phyloP scores from a whole-genome alignment of 2,113 vertebrate genomes.

The Brachyhypopomus gauderio region DNA sequence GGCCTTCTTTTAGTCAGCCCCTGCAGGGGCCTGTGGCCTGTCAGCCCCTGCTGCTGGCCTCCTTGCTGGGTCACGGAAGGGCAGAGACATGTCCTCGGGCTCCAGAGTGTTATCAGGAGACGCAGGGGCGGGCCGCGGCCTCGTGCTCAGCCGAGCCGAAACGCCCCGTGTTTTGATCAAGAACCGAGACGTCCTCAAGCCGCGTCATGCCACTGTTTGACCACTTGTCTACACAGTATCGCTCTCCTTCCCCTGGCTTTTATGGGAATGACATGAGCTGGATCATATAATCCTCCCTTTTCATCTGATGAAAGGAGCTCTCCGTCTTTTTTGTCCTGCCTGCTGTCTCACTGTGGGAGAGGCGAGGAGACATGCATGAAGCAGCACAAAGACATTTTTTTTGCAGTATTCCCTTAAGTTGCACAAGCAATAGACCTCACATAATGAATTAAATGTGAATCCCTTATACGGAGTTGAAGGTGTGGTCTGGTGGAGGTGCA shows the following conservation, averaged over 20 bases:
- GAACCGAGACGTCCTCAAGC: slow-evolving; percentile 19
- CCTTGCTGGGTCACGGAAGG: slow-evolving; percentile 62
- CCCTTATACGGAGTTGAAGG: background rate
- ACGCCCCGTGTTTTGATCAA: background rate
- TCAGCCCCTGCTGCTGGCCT: slow-evolving; percentile 57
- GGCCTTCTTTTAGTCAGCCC: slow-evolving; percentile 68
- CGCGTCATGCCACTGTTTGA: slow-evolving; percentile 33
- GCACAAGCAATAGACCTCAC: background rate
- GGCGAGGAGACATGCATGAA: slow-evolving; percentile 41
- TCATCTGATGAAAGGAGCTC: slow-evolving; percentile 2
- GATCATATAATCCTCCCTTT: slow-evolving; percentile 24
- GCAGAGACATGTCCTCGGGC: slow-evolving; percentile 26
- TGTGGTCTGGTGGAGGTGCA: background rate
- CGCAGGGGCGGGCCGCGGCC: slow-evolving; percentile 28
- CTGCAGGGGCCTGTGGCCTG: slow-evolving; percentile 58
- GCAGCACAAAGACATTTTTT: background rate
- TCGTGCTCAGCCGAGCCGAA: background rate
- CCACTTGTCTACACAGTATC: background rate
- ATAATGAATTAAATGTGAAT: background rate
- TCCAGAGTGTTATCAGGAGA: slow-evolving; percentile 67
- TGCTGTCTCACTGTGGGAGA: slow-evolving; percentile 39
- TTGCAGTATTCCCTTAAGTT: background rate
- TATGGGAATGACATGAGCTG: background rate
- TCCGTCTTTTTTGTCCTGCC: background rate
- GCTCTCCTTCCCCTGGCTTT: background rate